Conservation (phyloP, 1,140 invertebrate species). For the Macrosteles quadrilineatus region DNA sequence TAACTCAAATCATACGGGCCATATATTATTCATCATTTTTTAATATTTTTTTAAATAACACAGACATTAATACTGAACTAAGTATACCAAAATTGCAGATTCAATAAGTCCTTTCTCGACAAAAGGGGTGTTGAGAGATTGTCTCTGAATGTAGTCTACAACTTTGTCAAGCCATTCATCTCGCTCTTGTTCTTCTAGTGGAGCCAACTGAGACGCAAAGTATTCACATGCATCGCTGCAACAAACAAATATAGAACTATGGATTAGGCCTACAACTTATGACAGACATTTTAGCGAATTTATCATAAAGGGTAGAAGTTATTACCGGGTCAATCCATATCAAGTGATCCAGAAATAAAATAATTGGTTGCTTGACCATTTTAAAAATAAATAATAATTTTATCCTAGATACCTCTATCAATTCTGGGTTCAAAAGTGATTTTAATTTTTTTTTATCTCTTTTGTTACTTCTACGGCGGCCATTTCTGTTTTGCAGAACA, state of each 20-base stretch:
- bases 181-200: slow-evolving; percentile 54
- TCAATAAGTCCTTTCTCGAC: slow-evolving; percentile 61
- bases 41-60: too few relatives aligned
- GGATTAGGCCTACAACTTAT: slow-evolving; percentile 29
- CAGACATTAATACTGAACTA: slow-evolving; percentile 20
- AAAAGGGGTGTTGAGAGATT: slow-evolving; percentile 66
- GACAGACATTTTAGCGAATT: background rate
- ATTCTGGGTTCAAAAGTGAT: background rate
- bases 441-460: too few relatives aligned
- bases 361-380: too few relatives aligned
- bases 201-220: slow-evolving; percentile 58
- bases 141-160: slow-evolving; percentile 68
- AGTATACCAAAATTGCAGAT: slow-evolving; percentile 22
- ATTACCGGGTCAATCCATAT: background rate
- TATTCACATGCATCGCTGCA: slow-evolving; percentile 63
- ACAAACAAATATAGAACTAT: slow-evolving; percentile 39
- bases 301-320: background rate
- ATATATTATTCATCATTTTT: too few relatives aligned
- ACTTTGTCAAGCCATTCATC: slow-evolving; percentile 63
- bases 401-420: background rate
- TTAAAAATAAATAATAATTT: background rate
- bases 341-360: too few relatives aligned
- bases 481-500: too few relatives aligned
- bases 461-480: too few relatives aligned
- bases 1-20: too few relatives aligned